Base-by-base conservation (phyloP, 2,113 vertebrate genomes). In the Hypomesus transpacificus region DNA sequence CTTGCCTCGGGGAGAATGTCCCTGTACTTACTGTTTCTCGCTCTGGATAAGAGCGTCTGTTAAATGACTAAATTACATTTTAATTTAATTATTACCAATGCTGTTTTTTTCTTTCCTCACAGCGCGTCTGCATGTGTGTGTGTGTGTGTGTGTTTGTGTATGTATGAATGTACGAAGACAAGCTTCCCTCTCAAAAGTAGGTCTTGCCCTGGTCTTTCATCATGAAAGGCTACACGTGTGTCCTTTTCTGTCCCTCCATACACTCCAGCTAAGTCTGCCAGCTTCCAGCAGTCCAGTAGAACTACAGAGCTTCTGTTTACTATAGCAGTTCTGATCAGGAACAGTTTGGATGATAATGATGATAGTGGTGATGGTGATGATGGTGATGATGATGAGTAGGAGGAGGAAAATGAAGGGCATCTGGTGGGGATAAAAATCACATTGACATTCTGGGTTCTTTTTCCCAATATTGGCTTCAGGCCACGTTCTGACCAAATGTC, bases 131-230 rank as follows among this genome's bases (percentile, higher is more conserved):
- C 64, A 64, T 58, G 56, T 20, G 18, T 58, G 56, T 58, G 18
- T 58, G 56, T 58, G 56, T 18, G 56, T 58, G n/a, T 58, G 56
- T 7, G 56, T 21, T 18, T 18, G 56, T 58, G 56, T 20, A 18
- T 58, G 56, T 22, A 1, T 59, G n/a, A 7, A 2, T 26, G 9
- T 18, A 1, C 9, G 53, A 8, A 20, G 57, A 3, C n/a, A 46
- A 17, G 3, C 18, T 21, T 50, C 3, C 17, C 11, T 50, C 31
- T 2, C 9, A 11, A 46, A 39, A 13, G 3, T 14, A 50, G 63
- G 34, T 65, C 73, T 86, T 88, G 66, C 88, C 60, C 70, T 76
- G 75, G 65, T 81, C 72, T 87, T 87, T 77, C 84, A 84, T 88
- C 83, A 87, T 58, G 75, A 82, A 73, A 70, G 70, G 69, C 76